Conservation (phyloP, 2,113 vertebrate species). For the Chaenocephalus aceratus region DNA sequence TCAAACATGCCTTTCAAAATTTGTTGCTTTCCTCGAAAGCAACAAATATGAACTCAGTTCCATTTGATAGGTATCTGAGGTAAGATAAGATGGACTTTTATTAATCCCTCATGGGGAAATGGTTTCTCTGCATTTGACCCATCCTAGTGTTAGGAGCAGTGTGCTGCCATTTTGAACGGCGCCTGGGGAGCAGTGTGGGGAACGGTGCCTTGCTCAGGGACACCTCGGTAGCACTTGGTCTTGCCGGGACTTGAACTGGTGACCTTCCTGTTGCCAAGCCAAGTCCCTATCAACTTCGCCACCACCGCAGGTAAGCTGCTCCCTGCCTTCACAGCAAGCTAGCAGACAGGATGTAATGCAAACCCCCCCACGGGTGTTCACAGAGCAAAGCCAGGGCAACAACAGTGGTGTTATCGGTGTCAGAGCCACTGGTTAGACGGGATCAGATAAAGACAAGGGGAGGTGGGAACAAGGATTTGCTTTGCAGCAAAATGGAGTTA, state of each 20-base stretch:
- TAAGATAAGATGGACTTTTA: not conserved
- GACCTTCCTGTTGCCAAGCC: too few relatives aligned
- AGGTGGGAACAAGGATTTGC: conserved; percentile 22
- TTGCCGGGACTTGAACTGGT: too few relatives aligned
- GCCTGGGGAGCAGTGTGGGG: too few relatives aligned
- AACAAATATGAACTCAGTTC: conserved; percentile 36
- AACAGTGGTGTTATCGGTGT: conserved; percentile 44
- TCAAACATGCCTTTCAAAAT: conserved; percentile 8
- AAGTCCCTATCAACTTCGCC: too few relatives aligned
- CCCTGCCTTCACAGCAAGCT: conserved; percentile 39
- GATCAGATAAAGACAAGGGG: conserved; percentile 50
- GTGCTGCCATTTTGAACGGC: too few relatives aligned
- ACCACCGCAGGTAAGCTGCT: not conserved
- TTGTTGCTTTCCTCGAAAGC: conserved; percentile 1
- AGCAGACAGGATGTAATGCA: conserved; percentile 47
- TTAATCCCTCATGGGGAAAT: too few relatives aligned
- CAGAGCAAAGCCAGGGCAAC: conserved; percentile 37
- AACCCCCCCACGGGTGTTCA: conserved; percentile 58
- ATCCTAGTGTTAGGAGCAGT: too few relatives aligned
- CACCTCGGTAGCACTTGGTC: too few relatives aligned
- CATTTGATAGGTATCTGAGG: conserved; percentile 32
- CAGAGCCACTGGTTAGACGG: conserved; percentile 39
- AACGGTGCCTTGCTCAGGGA: too few relatives aligned
- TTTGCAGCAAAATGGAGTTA: conserved; percentile 11
- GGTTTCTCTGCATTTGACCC: too few relatives aligned